Base-by-base conservation (phyloP, 2,797 vertebrate species). In the Clamator glandarius region DNA sequence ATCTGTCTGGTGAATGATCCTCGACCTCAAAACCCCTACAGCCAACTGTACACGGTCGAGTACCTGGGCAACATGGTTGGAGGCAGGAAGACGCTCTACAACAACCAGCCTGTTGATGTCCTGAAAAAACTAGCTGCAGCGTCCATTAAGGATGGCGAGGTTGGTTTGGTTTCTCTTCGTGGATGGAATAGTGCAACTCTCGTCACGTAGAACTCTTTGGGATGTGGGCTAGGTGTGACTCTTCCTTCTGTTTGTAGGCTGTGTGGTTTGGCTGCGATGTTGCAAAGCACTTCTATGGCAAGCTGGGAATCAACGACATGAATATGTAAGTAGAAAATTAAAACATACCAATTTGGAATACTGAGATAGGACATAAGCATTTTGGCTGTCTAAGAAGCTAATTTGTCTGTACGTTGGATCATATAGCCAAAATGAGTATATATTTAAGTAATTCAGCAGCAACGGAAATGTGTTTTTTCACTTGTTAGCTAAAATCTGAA, bases 241-340 rank as follows among this genome's bases (percentile, higher is more conserved):
- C 42, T 91, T 48, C 50, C 51, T 73, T 91, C 84, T 94, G 0
- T 83, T 84, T 95, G 48, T 66, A 99, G 99, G 99, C 99, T 5
- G 99, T 99, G 91, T 99, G 99, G 99, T 99, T 99, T 88, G 99
- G 99, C 73, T 99, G 99, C 51, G 99, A 99, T 17, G 99, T 99
- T 51, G 99, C 99, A 55, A 99, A 99, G 96, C 98, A 99, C 97
- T 99, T 99, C 97, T 99, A 98, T 84, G 97, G 98, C 97, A 99
- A 99, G 96, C 97, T 99, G 97, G 99, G 99, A 95, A 99, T 99
- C 97, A 99, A 99, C 68, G 99, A 99, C 97, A 97, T 99, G 98
- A 99, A 99, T 87, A 98, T 99, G 99, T 99, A 97, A 99, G 99
- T 79, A 73, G 80, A 29, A 90, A 87, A 67, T 79, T 16, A 78